Evolutionary conservation across 2,113 vertebrate genomes (phyloP).

Genomic region (Malaclemys terrapin): DNA sequence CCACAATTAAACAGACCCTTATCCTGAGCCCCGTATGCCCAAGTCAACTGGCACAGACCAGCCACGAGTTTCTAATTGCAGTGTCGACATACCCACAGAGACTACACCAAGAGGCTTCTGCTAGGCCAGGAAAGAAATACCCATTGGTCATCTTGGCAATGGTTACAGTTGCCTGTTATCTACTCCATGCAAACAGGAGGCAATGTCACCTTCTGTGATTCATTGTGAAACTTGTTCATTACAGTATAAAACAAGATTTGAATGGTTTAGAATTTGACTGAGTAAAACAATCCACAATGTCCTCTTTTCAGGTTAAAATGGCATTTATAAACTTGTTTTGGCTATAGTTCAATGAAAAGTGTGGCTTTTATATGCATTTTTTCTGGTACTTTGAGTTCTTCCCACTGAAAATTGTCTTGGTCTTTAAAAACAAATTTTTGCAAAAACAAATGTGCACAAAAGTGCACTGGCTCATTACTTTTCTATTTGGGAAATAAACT

Average conservation of each 20-base stretch:
- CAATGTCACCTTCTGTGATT: no score
- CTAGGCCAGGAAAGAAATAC: neutral
- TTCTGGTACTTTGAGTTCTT: neutral
- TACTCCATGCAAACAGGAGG: neutral
- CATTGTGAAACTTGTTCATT: no score
- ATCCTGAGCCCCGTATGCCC: no score
- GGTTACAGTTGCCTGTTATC: neutral
- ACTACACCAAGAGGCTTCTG: neutral
- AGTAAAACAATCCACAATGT: no score
- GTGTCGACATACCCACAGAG: neutral
- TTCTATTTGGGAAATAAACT: neutral
- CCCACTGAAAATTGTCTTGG: neutral
- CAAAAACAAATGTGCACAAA: neutral
- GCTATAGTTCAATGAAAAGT: neutral
- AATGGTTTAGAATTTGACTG: no score
- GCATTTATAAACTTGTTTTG: neutral
- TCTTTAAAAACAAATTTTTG: neutral
- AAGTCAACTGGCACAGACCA: no score
- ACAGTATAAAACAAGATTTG: no score
- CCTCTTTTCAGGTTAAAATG: neutral
- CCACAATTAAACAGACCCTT: no score
- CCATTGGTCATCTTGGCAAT: neutral
- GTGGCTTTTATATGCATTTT: neutral
- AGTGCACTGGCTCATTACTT: neutral
- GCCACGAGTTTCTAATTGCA: neutral